Conservation (phyloP, 1,140 invertebrate genomes). For the Zaprionus taronus region DNA sequence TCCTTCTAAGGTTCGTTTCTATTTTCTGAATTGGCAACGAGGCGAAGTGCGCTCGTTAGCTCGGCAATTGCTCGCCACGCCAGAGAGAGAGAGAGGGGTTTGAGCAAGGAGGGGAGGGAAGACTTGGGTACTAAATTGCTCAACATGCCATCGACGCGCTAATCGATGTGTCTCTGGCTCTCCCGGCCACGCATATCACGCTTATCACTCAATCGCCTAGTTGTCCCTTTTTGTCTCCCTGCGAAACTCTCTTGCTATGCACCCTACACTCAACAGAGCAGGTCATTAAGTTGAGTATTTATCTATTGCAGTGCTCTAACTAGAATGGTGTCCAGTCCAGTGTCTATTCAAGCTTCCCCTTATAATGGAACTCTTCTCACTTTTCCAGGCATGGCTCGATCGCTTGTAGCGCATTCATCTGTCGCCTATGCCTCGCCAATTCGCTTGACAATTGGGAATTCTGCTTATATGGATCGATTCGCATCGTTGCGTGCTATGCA, state of each 20-base stretch:
- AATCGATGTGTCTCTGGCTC: slow-evolving; percentile 43
- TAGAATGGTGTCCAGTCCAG: not conserved
- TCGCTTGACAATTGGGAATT: slow-evolving; percentile 54
- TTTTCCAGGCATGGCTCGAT: not conserved
- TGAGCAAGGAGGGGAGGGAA: not conserved
- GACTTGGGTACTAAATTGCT: slow-evolving; percentile 4
- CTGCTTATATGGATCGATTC: slow-evolving; percentile 80
- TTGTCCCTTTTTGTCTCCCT: slow-evolving; percentile 19
- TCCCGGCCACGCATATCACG: slow-evolving; percentile 55
- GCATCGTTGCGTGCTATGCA: slow-evolving; percentile 29
- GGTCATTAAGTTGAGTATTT: not conserved
- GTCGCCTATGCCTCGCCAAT: slow-evolving; percentile 30
- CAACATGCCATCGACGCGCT: slow-evolving; percentile 39
- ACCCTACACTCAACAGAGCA: not conserved
- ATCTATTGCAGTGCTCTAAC: not conserved
- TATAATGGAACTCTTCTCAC: not conserved
- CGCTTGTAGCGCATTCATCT: slow-evolving; percentile 9
- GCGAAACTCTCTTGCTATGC: slow-evolving; percentile 13
- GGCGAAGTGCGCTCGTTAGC: slow-evolving; percentile 37
- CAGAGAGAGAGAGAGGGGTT: not conserved
- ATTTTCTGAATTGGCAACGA: slow-evolving; percentile 86
- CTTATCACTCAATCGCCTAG: slow-evolving; percentile 56
- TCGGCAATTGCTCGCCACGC: slow-evolving; percentile 27
- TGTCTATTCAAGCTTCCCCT: not conserved
- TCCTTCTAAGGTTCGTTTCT: slow-evolving; percentile 84